Evolutionary conservation across 2,888 invertebrate genomes (phyloP).

Genomic region (Meliscaeva auricollis): DNA sequence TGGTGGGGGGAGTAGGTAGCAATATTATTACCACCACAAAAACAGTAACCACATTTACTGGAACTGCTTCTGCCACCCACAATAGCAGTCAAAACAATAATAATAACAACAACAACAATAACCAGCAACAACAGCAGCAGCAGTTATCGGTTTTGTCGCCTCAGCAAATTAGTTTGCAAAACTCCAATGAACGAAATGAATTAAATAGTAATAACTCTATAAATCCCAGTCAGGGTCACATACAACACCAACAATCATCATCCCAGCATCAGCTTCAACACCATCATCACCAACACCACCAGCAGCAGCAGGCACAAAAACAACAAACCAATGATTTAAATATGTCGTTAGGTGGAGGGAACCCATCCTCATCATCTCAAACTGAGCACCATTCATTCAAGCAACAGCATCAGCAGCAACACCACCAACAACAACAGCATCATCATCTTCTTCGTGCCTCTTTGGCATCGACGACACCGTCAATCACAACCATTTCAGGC

Average conservation of each 20-base stretch:
- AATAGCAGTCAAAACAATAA: constrained; percentile 41
- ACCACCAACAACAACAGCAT: constrained; percentile 60
- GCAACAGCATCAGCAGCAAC: constrained; percentile 65
- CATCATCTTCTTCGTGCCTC: constrained; percentile 73
- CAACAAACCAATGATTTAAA: constrained; percentile 70
- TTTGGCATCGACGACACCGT: constrained; percentile 71
- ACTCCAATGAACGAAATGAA: constrained; percentile 78
- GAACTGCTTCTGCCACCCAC: constrained; percentile 24
- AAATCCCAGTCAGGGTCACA: constrained; percentile 73
- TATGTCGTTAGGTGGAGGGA: constrained; percentile 65
- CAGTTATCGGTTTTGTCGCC: constrained; percentile 73
- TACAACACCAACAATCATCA: constrained; percentile 75
- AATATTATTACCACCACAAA: constrained; percentile 80
- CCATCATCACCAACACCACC: constrained; percentile 77
- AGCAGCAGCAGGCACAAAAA: constrained; percentile 67
- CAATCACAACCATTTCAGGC: constrained; percentile 72
- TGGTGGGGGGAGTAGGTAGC: constrained; percentile 78
- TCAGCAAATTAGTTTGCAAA: constrained; percentile 78
- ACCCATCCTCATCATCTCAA: constrained; percentile 70
- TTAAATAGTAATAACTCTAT: constrained; percentile 77
- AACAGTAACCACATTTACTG: constrained; percentile 77
- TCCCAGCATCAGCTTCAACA: constrained; percentile 75
- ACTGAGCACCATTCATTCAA: constrained; percentile 73
- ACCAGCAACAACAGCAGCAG: constrained; percentile 37
- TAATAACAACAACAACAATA: constrained; percentile 44